A percentile compares a stretch with the other conserved stretches of the same genome.
phyloP scores from a whole-genome alignment of 2,113 vertebrate genomes.

The Trochalopteron elliotii region DNA sequence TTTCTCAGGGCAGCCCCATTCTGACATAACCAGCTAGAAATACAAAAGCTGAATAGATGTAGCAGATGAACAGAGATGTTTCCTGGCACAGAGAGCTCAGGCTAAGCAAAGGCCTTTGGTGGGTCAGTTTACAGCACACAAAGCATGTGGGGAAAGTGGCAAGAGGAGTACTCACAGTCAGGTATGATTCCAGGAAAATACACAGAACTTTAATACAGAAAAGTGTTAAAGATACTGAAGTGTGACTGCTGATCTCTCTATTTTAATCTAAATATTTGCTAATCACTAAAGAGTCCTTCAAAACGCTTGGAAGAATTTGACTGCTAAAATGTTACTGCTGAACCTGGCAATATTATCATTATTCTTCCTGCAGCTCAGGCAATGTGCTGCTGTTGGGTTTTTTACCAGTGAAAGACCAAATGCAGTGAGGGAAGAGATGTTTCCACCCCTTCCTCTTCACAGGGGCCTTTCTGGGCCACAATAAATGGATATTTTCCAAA shows the following conservation, averaged over 20 bases:
- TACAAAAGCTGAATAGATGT: not conserved
- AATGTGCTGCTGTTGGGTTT: not conserved
- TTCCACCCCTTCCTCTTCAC: not conserved
- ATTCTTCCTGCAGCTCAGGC: not conserved
- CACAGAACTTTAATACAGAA: not conserved
- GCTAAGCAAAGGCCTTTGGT: not conserved
- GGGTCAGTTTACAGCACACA: not conserved
- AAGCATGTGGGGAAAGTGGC: not conserved
- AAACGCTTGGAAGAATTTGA: rapidly evolving
- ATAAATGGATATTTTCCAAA: not conserved
- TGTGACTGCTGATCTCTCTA: not conserved
- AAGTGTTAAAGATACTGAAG: not conserved
- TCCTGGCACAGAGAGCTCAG: not conserved
- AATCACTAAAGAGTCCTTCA: not conserved
- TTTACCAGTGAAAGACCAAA: not conserved
- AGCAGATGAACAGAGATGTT: not conserved
- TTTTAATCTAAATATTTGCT: not conserved
- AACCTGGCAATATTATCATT: not conserved
- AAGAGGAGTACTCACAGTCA: not conserved
- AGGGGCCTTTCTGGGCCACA: not conserved
- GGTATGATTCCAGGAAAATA: not conserved
- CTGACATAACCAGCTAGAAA: not conserved
- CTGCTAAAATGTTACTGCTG: not conserved
- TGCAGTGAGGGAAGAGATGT: not conserved
- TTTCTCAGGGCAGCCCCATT: not conserved